Evolutionary conservation across 2,797 vertebrate genomes (phyloP).

Genomic region (Nannoperca obscura): DNA sequence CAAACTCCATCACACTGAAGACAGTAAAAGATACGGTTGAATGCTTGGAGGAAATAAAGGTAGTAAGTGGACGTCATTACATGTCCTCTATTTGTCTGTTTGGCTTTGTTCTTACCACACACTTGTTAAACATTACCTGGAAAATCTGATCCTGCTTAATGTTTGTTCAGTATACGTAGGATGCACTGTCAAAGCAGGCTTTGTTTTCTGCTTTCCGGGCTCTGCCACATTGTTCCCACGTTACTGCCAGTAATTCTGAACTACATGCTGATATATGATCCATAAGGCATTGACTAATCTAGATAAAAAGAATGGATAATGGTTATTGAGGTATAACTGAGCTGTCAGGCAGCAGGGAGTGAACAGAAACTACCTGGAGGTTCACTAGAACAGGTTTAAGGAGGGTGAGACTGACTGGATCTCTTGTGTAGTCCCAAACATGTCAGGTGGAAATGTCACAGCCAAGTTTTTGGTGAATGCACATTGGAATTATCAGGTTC

Average conservation of each 20-base stretch:
- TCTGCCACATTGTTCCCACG: slow-evolving; percentile 21
- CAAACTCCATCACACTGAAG: not conserved
- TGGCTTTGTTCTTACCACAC: not conserved
- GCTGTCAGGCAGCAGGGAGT: not conserved
- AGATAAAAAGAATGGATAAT: not conserved
- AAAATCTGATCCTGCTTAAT: not conserved
- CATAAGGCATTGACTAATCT: not conserved
- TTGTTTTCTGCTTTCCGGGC: not conserved
- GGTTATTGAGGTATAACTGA: not conserved
- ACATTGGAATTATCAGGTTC: not conserved
- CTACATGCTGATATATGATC: slow-evolving; percentile 5
- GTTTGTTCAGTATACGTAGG: not conserved
- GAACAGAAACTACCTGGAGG: not conserved
- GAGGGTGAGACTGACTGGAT: not conserved
- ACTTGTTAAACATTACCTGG: not conserved
- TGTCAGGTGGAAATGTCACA: not conserved
- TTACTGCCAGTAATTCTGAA: slow-evolving; percentile 15
- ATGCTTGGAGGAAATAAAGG: not conserved
- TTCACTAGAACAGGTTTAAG: not conserved
- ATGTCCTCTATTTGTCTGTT: not conserved
- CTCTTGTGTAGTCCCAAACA: too few relatives aligned
- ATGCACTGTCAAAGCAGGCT: not conserved
- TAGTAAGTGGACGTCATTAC: not conserved
- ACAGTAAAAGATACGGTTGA: not conserved
- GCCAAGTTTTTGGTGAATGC: not conserved